phyloP scores from a whole-genome alignment of 2,888 invertebrate genomes.

The Chrysomela aeneicollis region DNA sequence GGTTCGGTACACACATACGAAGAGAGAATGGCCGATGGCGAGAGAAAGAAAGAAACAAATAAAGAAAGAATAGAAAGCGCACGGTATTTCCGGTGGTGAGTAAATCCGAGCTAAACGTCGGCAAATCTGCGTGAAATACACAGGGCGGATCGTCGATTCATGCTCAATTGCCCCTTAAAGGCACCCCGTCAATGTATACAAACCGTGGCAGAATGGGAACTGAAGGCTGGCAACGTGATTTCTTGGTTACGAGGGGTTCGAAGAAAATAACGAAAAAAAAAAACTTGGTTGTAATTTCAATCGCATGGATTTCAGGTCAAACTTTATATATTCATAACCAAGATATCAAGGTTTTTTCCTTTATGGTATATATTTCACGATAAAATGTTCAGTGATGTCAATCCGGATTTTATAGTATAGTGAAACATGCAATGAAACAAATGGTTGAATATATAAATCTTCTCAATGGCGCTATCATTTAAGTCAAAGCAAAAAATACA shows the following conservation, averaged over 20 bases:
- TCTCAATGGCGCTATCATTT: too few relatives aligned
- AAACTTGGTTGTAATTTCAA: too few relatives aligned
- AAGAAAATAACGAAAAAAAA: neutral
- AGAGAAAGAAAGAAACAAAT: slow-evolving; percentile 20
- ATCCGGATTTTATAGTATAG: too few relatives aligned
- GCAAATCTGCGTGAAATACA: slow-evolving; percentile 61
- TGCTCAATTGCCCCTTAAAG: slow-evolving; percentile 59
- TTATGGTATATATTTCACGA: too few relatives aligned
- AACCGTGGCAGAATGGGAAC: slow-evolving; percentile 20
- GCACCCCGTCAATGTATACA: slow-evolving; percentile 38
- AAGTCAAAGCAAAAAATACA: too few relatives aligned
- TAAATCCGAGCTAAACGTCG: slow-evolving; percentile 55
- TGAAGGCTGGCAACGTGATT: slow-evolving; percentile 8
- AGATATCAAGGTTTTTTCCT: too few relatives aligned
- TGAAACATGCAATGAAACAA: too few relatives aligned
- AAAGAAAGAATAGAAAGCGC: slow-evolving; percentile 32
- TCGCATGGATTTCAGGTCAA: too few relatives aligned
- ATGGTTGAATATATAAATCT: too few relatives aligned
- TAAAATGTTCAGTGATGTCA: too few relatives aligned
- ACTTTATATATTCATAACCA: too few relatives aligned
- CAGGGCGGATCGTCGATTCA: slow-evolving; percentile 57
- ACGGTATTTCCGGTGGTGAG: slow-evolving; percentile 52
- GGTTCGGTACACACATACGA: slow-evolving; percentile 6
- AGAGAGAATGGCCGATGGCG: slow-evolving; percentile 11
- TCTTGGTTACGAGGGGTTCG: slow-evolving; percentile 9